phyloP scores from a whole-genome alignment of 2,797 vertebrate species.

The Tauraco hartlaubi region DNA sequence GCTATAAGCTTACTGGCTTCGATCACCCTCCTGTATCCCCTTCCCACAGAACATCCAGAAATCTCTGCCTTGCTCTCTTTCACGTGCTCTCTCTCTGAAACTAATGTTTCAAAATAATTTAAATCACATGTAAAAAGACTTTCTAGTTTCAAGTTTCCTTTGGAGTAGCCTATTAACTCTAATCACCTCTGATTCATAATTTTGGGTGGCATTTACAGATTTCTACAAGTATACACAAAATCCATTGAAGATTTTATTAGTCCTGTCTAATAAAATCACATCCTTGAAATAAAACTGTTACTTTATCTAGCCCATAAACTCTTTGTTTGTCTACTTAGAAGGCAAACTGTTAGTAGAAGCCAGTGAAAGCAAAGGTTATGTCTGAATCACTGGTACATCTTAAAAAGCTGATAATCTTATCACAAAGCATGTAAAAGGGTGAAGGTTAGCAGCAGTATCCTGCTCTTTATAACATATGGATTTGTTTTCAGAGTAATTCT shows the following conservation, averaged over 20 bases:
- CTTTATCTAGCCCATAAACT: constrained; percentile 52
- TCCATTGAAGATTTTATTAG: constrained; percentile 71
- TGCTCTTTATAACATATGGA: constrained; percentile 14
- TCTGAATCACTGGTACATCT: constrained; percentile 29
- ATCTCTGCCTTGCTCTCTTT: background rate
- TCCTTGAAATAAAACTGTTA: constrained; percentile 49
- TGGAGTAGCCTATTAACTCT: constrained; percentile 29
- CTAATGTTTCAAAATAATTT: constrained; percentile 63
- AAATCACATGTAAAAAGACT: constrained; percentile 50
- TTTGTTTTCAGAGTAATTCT: constrained; percentile 9
- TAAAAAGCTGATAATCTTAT: constrained; percentile 77
- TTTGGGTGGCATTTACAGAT: constrained; percentile 60
- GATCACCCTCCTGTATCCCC: background rate
- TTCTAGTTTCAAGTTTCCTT: constrained; percentile 45
- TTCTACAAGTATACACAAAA: constrained; percentile 55
- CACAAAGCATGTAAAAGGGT: constrained; percentile 63
- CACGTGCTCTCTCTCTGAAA: background rate
- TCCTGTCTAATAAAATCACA: constrained; percentile 67
- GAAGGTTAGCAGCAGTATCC: constrained; percentile 38
- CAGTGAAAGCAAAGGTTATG: constrained; percentile 48
- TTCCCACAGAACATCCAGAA: background rate
- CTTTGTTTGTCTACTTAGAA: constrained; percentile 28
- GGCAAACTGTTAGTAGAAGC: constrained; percentile 46
- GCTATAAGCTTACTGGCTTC: background rate
- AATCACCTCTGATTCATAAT: constrained; percentile 53